phyloP scores from a whole-genome alignment of 2,797 vertebrate genomes.

The Esox lucius region DNA sequence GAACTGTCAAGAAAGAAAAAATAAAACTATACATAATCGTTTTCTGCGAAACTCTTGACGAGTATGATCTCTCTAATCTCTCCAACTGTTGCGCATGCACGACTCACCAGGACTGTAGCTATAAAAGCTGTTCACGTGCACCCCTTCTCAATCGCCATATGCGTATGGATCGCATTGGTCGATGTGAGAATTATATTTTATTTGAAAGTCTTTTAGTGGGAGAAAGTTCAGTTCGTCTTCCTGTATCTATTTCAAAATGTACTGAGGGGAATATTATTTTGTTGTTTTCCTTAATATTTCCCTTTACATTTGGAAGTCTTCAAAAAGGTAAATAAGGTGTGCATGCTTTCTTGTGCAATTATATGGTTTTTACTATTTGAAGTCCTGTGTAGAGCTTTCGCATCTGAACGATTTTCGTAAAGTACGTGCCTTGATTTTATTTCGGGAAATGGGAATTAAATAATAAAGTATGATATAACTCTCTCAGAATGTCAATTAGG shows the following conservation, averaged over 20 bases:
- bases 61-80: not conserved
- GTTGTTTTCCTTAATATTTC: not conserved
- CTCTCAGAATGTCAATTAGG: not conserved
- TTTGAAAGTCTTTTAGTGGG: not conserved
- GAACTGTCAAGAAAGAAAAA: not conserved
- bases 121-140: slow-evolving; percentile 4
- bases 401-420: not conserved
- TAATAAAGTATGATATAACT: not conserved
- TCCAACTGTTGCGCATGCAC: not conserved
- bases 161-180: not conserved
- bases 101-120: not conserved
- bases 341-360: not conserved
- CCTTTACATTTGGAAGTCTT: not conserved
- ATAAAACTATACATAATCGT: not conserved
- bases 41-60: not conserved
- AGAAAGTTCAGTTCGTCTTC: not conserved
- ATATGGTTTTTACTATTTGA: not conserved
- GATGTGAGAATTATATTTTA: not conserved
- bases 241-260: not conserved
- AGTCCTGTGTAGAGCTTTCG: not conserved
- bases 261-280: not conserved
- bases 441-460: not conserved
- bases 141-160: not conserved
- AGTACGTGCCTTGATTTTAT: not conserved
- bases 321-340: not conserved